Conservation (phyloP, 2,888 invertebrate species). For the Apotomis turbidana region DNA sequence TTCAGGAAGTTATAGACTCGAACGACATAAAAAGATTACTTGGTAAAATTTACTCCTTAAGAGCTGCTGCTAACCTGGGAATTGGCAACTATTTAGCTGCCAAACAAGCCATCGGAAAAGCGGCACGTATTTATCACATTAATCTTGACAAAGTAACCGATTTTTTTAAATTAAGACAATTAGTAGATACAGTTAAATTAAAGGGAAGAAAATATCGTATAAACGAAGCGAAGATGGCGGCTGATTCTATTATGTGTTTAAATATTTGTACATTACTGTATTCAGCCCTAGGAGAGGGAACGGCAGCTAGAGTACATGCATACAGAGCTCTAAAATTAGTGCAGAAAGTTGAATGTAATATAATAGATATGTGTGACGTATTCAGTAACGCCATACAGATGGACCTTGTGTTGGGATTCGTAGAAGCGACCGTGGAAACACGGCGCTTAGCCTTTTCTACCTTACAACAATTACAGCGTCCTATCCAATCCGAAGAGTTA, state of each 20-base stretch:
- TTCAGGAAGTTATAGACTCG: constrained; percentile 45
- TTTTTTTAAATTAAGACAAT: constrained; percentile 56
- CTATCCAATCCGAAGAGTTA: constrained; percentile 73
- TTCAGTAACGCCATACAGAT: constrained; percentile 76
- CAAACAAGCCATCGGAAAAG: constrained; percentile 64
- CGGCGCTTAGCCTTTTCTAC: constrained; percentile 64
- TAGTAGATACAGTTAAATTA: constrained; percentile 53
- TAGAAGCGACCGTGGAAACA: constrained; percentile 65
- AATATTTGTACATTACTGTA: constrained; percentile 69
- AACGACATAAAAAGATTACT: constrained; percentile 62
- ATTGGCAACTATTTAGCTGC: constrained; percentile 58
- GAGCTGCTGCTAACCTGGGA: constrained; percentile 63
- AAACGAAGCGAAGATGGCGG: constrained; percentile 55
- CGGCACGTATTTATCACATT: constrained; percentile 63
- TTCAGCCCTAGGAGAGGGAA: constrained; percentile 64
- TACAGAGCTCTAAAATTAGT: constrained; percentile 64
- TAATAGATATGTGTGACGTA: constrained; percentile 73
- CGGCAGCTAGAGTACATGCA: constrained; percentile 60
- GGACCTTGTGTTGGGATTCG: constrained; percentile 69
- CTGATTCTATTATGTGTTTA: constrained; percentile 71
- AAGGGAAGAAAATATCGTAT: constrained; percentile 59
- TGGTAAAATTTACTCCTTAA: constrained; percentile 68
- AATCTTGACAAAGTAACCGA: constrained; percentile 62
- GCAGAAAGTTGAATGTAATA: constrained; percentile 65
- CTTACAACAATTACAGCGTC: constrained; percentile 59